These are phyloP conservation scores for Sylvicola fuscatus DNA, from an alignment of 2,888 invertebrate species.

Conservation along the genomic window DNA sequence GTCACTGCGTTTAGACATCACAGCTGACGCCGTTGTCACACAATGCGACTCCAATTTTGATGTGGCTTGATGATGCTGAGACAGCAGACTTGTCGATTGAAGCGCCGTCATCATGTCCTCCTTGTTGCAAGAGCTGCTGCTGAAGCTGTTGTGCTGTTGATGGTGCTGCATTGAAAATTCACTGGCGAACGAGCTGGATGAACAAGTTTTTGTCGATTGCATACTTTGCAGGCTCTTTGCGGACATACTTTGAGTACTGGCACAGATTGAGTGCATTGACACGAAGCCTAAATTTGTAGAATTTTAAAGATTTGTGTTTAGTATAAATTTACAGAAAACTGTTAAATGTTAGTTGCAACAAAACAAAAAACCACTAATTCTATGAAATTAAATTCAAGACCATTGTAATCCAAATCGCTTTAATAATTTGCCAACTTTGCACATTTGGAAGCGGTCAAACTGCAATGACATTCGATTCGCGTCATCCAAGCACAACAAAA, in stretches of 20 bases:
- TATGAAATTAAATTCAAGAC: no score
- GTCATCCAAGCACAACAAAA: no score
- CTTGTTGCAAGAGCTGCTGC: conserved; percentile 1
- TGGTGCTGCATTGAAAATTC: conserved; percentile 1
- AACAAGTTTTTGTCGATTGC: conserved; percentile 11
- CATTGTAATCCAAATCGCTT: no score
- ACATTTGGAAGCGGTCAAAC: no score
- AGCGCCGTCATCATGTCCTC: no score
- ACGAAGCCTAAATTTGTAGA: conserved; percentile 30
- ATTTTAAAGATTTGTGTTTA: background rate
- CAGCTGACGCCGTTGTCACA: no score
- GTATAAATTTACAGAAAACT: no score
- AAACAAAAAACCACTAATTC: no score
- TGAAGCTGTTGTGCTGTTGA: background rate
- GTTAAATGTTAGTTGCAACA: no score
- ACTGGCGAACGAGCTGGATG: conserved; percentile 6
- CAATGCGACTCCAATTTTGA: background rate
- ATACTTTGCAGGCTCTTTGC: conserved; percentile 32
- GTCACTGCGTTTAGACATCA: background rate
- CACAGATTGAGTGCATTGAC: conserved; percentile 39
- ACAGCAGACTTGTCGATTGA: no score
- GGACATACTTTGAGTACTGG: conserved; percentile 37
- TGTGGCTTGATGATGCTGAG: background rate
- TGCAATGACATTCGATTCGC: no score
- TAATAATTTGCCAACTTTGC: no score